These are phyloP conservation scores for Phylloscopus trochiloides DNA, from an alignment of 2,113 vertebrate species.

Conservation along the genomic window DNA sequence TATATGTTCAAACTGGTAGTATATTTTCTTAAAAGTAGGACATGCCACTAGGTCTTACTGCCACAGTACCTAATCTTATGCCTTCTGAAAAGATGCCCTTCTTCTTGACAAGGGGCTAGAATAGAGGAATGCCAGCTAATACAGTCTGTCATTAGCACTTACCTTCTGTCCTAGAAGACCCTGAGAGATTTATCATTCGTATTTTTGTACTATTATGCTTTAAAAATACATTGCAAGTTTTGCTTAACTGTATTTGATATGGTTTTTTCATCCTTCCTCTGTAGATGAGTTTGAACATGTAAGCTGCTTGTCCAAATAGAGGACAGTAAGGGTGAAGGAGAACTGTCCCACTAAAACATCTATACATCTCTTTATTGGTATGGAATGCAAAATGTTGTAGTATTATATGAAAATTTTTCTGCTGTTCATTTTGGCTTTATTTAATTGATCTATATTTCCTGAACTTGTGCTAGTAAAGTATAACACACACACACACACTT, in stretches of 20 bases:
- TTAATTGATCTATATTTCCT: background rate
- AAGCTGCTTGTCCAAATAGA: background rate
- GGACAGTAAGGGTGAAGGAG: background rate
- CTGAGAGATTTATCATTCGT: background rate
- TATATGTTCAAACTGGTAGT: background rate
- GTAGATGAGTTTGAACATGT: background rate
- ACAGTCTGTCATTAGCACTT: background rate
- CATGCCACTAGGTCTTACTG: background rate
- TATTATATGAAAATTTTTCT: background rate
- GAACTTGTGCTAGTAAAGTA: background rate
- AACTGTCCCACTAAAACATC: background rate
- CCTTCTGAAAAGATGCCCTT: background rate
- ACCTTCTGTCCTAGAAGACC: background rate
- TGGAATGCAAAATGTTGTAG: background rate
- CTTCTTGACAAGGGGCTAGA: background rate
- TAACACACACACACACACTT: background rate
- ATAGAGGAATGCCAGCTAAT: background rate
- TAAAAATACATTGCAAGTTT: background rate
- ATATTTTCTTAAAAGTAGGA: background rate
- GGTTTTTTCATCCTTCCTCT: background rate
- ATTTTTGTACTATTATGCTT: background rate
- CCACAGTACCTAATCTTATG: background rate
- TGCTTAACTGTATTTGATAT: background rate
- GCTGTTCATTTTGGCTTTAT: background rate
- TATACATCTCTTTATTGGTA: background rate